Conservation (phyloP, 2,888 invertebrate genomes). For the Drosophila eohydei region DNA sequence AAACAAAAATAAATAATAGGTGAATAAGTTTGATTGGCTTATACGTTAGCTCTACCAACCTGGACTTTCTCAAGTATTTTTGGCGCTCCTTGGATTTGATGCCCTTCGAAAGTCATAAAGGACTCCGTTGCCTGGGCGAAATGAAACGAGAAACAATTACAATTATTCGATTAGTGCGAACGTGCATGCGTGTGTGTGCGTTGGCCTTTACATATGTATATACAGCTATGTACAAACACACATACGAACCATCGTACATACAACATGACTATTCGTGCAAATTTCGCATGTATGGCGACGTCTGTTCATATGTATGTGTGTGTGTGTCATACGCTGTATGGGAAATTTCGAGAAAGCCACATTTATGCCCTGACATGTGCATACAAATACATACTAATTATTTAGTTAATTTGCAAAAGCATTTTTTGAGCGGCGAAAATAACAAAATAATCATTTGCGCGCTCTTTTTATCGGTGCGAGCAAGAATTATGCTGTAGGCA, state of each 20-base stretch:
- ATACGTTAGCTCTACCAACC: constrained; percentile 86
- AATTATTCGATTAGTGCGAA: constrained; percentile 25
- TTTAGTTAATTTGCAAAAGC: neutral
- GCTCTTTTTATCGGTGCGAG: constrained; percentile 54
- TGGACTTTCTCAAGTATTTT: constrained; percentile 98
- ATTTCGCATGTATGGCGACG: constrained; percentile 18
- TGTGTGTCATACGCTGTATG: constrained; percentile 53
- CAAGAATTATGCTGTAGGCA: constrained; percentile 19
- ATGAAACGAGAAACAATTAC: constrained; percentile 10
- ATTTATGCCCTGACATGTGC: constrained; percentile 2
- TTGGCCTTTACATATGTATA: constrained; percentile 1
- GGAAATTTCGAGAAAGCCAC: constrained; percentile 65
- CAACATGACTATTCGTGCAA: constrained; percentile 17
- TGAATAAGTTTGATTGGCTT: neutral
- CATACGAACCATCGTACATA: neutral
- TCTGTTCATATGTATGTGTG: constrained; percentile 16
- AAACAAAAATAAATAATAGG: neutral
- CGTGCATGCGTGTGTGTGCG: constrained; percentile 4
- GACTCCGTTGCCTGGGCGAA: constrained; percentile 92
- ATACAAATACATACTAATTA: neutral
- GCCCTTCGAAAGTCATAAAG: constrained; percentile 98
- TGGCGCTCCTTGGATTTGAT: constrained; percentile 95
- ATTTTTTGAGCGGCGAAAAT: constrained; percentile 6
- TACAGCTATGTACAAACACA: neutral
- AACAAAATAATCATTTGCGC: constrained; percentile 51